These are phyloP conservation scores for Ptiloglossa arizonensis DNA, from an alignment of 1,140 invertebrate genomes.

Conservation along the genomic window DNA sequence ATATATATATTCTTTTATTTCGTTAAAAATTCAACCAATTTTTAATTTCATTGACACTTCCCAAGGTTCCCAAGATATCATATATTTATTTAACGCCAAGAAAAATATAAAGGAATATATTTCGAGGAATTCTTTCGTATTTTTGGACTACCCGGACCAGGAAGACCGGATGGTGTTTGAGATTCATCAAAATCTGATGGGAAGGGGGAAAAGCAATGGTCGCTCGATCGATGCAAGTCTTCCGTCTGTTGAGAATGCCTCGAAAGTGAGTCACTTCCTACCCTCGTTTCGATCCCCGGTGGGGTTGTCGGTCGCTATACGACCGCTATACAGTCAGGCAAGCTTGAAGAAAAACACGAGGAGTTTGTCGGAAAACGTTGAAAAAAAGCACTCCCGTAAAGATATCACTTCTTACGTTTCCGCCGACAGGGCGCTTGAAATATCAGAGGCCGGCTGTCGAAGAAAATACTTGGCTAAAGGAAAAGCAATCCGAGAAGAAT, in stretches of 20 bases:
- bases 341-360: conserved; percentile 58
- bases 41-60: too few relatives aligned
- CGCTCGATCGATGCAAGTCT: conserved; percentile 39
- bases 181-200: conserved; percentile 49
- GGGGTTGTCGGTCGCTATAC: conserved; percentile 40
- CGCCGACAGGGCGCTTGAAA: conserved; percentile 52
- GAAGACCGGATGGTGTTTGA: conserved; percentile 14
- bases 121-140: too few relatives aligned
- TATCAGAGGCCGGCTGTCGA: conserved; percentile 40
- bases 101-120: too few relatives aligned
- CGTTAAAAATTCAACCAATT: too few relatives aligned
- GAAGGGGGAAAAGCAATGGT: conserved; percentile 18
- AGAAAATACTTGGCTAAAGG: conserved; percentile 50
- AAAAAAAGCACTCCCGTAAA: conserved; percentile 54
- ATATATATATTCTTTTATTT: too few relatives aligned
- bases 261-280: conserved; percentile 62
- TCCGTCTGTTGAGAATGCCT: conserved; percentile 53
- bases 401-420: conserved; percentile 62
- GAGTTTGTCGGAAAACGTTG: conserved; percentile 35
- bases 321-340: conserved; percentile 23
- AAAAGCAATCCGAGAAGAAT: conserved; percentile 45
- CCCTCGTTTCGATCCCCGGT: conserved; percentile 56
- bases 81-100: too few relatives aligned
- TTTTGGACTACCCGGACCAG: neutral
- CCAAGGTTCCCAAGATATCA: too few relatives aligned